Evolutionary conservation across 2,113 vertebrate species (phyloP).

Genomic region (Synchiropus splendidus): DNA sequence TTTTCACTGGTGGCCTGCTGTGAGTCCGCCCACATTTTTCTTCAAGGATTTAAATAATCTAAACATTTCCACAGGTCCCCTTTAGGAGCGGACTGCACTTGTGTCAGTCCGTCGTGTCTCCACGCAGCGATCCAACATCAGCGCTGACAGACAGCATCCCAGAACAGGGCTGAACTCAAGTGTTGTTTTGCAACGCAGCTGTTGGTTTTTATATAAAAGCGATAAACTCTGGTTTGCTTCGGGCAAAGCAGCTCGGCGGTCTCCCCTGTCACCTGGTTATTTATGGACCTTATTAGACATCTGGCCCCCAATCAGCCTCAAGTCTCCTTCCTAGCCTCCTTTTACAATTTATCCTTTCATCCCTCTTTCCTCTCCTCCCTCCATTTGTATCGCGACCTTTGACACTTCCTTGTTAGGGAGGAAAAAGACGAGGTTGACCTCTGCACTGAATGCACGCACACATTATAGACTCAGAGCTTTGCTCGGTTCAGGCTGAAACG

Average conservation of each 20-base stretch:
- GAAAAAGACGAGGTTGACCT: constrained; percentile 52
- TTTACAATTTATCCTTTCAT: constrained; percentile 51
- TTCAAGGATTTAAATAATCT: too few species aligned
- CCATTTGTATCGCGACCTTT: constrained; percentile 48
- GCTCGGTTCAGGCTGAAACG: too few species aligned
- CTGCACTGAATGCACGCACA: constrained; percentile 24
- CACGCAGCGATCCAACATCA: too few species aligned
- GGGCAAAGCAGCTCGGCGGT: constrained; percentile 6
- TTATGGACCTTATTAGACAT: constrained; percentile 49
- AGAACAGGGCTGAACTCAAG: too few species aligned
- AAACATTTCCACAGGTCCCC: too few species aligned
- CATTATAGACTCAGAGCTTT: too few species aligned
- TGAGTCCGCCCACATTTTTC: too few species aligned
- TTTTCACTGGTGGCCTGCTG: too few species aligned
- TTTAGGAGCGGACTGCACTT: too few species aligned
- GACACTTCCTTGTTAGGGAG: constrained; percentile 45
- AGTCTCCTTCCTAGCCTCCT: constrained; percentile 37
- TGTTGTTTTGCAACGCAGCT: too few species aligned
- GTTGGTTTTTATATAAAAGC: neutral
- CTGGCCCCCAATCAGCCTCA: constrained; percentile 43
- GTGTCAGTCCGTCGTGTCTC: too few species aligned
- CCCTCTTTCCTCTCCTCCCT: constrained; percentile 38
- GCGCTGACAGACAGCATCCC: too few species aligned
- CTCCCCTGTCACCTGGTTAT: constrained; percentile 34
- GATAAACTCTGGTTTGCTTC: constrained; percentile 13